Evolutionary conservation across 1,140 invertebrate species (phyloP), one percentile per base, ranked within the genome.

Genomic region (Gonatopus flavifemur): DNA sequence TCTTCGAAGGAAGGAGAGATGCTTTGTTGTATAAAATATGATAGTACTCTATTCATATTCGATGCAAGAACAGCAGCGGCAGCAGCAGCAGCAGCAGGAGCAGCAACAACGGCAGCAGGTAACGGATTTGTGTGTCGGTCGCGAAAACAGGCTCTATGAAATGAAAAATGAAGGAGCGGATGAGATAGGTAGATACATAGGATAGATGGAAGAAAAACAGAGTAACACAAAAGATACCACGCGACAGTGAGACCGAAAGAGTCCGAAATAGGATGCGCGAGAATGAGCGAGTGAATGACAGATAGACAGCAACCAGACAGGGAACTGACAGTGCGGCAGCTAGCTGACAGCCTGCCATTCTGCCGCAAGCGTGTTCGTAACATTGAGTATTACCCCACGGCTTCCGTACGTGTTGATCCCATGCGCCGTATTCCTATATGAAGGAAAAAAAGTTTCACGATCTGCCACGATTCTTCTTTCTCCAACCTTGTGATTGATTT

Each of bases 231-330:
- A n/a, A 40, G 18, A 21, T 13, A 30, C 31, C 46, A 48, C 42
- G 20, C 32, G 54, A 56, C 38, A 31, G 24, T 49, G 33, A n/a
- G 28, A 32, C 22, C 35, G 42, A 53, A 56, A 64, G 62, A 64
- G 55, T 52, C 48, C 52, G 47, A 47, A 47, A 62, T 52, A 64
- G 52, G 50, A 48, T 49, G 57, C 57, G 57, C 42, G 45, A 50
- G 59, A 63, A 65, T 59, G 63, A 60, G 61, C 49, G 57, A 68
- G 48, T 66, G 69, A 74, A 58, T 66, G 70, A 70, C 69, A 65
- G 69, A 64, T 66, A 64, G 72, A 74, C 72, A 73, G 70, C 62
- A 74, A 72, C 67, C 67, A 72, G 70, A 69, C 72, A 70, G 66
- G 62, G 72, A 68, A 72, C 64, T 74, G 70, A 74, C 70, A 71